Conservation (phyloP, 2,888 invertebrate genomes). For the Cerastis leucographa region DNA sequence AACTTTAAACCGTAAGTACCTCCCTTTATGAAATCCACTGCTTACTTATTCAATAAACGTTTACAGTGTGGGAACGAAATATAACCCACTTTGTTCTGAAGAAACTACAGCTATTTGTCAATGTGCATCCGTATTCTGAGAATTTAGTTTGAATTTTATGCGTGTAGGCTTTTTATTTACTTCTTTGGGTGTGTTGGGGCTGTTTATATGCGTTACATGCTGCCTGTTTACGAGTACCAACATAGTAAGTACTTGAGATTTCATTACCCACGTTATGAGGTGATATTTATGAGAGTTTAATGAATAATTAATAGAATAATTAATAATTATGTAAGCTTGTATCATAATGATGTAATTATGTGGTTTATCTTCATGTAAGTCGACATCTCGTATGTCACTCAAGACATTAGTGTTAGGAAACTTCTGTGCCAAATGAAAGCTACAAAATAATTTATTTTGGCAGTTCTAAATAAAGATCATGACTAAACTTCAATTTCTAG, state of each 20-base stretch:
- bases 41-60: constrained; percentile 89
- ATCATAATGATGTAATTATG: not conserved
- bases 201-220: constrained; percentile 6
- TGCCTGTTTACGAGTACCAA: not conserved
- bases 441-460: not conserved
- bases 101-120: constrained; percentile 87
- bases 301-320: not conserved
- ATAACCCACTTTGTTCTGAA: constrained; percentile 86
- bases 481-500: not conserved
- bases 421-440: not conserved
- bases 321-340: not conserved
- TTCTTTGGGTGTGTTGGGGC: not conserved
- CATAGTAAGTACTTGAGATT: not conserved
- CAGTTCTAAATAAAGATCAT: not conserved
- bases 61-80: constrained; percentile 86
- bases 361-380: not conserved
- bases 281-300: not conserved
- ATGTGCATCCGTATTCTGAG: constrained; percentile 83
- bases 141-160: constrained; percentile 71
- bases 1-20: constrained; percentile 64
- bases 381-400: not conserved
- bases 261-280: not conserved
- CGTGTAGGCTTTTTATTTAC: constrained; percentile 23
- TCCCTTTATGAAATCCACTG: constrained; percentile 80
- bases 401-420: not conserved